These are phyloP conservation scores for Hyperoplus immaculatus DNA, from an alignment of 2,797 vertebrate species.

Conservation along the genomic window DNA sequence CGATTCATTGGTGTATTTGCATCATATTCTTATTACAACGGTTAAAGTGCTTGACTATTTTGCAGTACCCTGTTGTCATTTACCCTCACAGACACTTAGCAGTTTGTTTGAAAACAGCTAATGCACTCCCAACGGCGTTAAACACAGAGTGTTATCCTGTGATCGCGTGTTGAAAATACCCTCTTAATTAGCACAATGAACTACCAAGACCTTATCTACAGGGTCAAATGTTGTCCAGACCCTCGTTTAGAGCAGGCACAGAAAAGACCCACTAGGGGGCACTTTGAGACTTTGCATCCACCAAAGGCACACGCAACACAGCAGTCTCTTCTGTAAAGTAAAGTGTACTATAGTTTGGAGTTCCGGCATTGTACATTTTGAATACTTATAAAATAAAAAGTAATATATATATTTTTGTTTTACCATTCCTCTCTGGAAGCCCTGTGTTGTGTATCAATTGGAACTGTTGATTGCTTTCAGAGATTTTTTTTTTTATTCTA, in stretches of 20 bases:
- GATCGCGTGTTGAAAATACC: conserved; percentile 60
- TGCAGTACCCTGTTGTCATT: conserved; percentile 22
- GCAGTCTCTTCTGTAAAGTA: conserved; percentile 14
- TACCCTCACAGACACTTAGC: conserved; percentile 63
- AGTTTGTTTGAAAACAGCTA: conserved; percentile 63
- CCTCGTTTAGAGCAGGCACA: conserved; percentile 23
- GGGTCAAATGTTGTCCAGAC: conserved; percentile 53
- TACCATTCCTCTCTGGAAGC: neutral
- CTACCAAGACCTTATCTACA: conserved; percentile 60
- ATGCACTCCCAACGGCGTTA: conserved; percentile 56
- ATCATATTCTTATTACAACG: neutral
- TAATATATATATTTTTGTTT: neutral
- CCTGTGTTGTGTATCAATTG: neutral
- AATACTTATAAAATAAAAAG: conserved; percentile 3
- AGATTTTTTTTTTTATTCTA: conserved; percentile 8
- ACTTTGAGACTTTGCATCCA: conserved; percentile 78
- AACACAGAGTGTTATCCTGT: conserved; percentile 58
- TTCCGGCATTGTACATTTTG: conserved; percentile 12
- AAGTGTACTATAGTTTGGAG: conserved; percentile 27
- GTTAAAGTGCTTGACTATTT: neutral
- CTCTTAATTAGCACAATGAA: conserved; percentile 72
- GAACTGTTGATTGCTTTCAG: neutral
- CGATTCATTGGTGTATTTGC: too few relatives aligned
- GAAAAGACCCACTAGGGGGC: conserved; percentile 82
- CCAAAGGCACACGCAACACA: conserved; percentile 20